These are phyloP conservation scores for Microdon myrmicae DNA, from an alignment of 2,888 invertebrate species.

Conservation along the genomic window DNA sequence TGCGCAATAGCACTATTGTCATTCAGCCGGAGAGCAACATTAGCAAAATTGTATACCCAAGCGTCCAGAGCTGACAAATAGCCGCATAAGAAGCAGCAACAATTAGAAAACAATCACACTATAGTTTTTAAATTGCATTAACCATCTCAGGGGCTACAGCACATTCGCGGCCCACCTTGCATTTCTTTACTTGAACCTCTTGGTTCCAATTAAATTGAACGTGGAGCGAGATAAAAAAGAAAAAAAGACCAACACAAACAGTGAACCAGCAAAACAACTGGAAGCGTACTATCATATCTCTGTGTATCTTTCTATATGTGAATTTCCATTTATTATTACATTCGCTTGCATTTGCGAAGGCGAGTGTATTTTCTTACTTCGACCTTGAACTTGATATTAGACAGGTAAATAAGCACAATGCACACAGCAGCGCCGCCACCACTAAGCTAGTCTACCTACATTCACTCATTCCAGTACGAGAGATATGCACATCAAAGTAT, in stretches of 20 bases:
- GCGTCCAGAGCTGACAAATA: too few relatives aligned
- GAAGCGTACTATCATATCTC: slow-evolving; percentile 3
- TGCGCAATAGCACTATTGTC: too few relatives aligned
- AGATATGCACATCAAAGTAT: slow-evolving; percentile 1
- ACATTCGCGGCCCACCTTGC: neutral
- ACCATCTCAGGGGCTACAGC: slow-evolving; percentile 11
- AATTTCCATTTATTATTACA: slow-evolving; percentile 40
- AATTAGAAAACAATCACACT: slow-evolving; percentile 30
- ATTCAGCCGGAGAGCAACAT: too few relatives aligned
- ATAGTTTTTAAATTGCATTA: slow-evolving; percentile 11
- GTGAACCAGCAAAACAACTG: slow-evolving; percentile 24
- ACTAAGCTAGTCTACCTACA: slow-evolving; percentile 32
- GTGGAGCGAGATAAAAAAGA: slow-evolving; percentile 10
- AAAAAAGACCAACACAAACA: slow-evolving; percentile 3
- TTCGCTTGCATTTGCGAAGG: slow-evolving; percentile 48
- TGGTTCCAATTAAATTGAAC: slow-evolving; percentile 19
- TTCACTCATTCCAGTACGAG: neutral
- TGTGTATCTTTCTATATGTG: slow-evolving; percentile 8
- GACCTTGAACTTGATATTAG: slow-evolving; percentile 65
- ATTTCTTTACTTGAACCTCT: slow-evolving; percentile 4
- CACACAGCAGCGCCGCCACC: slow-evolving; percentile 15
- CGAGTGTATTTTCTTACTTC: slow-evolving; percentile 50
- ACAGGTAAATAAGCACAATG: slow-evolving; percentile 54
- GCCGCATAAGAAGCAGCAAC: too few relatives aligned
- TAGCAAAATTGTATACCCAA: too few relatives aligned